phyloP scores from a whole-genome alignment of 2,113 vertebrate genomes.

The Pipa parva region DNA sequence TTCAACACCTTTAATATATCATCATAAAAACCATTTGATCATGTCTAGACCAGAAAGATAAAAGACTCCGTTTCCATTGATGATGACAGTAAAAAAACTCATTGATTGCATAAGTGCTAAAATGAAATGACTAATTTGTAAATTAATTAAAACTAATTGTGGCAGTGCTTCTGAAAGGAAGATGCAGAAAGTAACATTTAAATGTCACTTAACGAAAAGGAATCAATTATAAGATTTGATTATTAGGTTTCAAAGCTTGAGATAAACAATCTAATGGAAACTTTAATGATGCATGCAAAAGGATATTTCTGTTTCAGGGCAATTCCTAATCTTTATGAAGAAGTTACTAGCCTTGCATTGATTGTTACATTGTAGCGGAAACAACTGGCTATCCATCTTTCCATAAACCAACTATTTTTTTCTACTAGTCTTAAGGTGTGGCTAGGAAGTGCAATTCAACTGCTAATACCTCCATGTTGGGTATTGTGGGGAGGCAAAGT shows the following conservation, averaged over 20 bases:
- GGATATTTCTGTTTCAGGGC: too few species aligned
- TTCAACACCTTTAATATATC: conserved; percentile 11
- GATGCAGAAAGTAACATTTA: neutral
- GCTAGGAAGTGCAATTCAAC: too few species aligned
- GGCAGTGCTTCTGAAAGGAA: neutral
- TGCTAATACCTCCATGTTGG: too few species aligned
- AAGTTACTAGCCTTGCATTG: too few species aligned
- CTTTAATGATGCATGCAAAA: too few species aligned
- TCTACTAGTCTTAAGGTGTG: too few species aligned
- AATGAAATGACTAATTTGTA: conserved; percentile 14
- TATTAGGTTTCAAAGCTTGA: neutral
- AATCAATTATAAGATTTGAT: neutral
- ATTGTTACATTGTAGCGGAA: too few species aligned
- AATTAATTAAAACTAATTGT: conserved; percentile 27
- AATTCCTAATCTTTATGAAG: too few species aligned
- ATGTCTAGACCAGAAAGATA: conserved; percentile 31
- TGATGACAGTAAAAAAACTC: neutral
- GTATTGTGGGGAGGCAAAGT: too few species aligned
- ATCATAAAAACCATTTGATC: conserved; percentile 4
- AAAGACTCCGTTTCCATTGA: conserved; percentile 9
- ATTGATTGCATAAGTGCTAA: conserved; percentile 17
- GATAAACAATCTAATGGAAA: too few species aligned
- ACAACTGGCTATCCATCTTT: too few species aligned
- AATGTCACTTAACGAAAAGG: neutral
- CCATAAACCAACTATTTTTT: too few species aligned